These are phyloP conservation scores for Gavia stellata DNA, from an alignment of 2,113 vertebrate genomes.

Conservation along the genomic window DNA sequence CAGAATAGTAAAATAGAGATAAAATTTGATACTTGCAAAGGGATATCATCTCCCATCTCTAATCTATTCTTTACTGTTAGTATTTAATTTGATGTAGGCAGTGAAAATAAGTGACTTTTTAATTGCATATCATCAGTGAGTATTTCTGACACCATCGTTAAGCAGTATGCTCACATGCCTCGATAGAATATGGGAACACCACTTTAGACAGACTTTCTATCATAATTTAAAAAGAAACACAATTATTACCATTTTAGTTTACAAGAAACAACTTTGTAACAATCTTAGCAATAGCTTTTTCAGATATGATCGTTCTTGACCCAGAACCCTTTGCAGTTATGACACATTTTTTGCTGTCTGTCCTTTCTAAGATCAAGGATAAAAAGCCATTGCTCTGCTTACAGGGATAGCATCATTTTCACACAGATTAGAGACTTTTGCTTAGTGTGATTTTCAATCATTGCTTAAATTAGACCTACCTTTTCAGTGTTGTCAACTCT, in stretches of 20 bases:
- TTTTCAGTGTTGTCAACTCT: background rate
- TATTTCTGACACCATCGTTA: background rate
- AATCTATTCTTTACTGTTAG: background rate
- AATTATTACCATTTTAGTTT: background rate
- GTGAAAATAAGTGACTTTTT: background rate
- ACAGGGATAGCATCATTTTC: background rate
- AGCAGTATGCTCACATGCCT: background rate
- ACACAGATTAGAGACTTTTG: background rate
- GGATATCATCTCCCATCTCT: background rate
- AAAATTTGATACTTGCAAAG: background rate
- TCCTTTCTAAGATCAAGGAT: conserved; percentile 20
- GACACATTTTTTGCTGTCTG: background rate
- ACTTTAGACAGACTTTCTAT: background rate
- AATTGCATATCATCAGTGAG: background rate
- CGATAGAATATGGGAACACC: background rate
- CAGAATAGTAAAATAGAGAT: background rate
- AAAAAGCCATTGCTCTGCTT: background rate
- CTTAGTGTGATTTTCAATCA: background rate
- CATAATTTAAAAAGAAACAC: background rate
- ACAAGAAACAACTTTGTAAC: background rate
- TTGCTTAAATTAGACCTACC: conserved; percentile 13
- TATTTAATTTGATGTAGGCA: background rate
- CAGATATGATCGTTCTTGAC: background rate
- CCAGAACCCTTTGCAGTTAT: background rate
- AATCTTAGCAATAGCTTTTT: background rate